A percentile compares a stretch with the other conserved stretches of the same genome.
phyloP scores from a whole-genome alignment of 2,797 vertebrate genomes.

The Pangasius krempfi region DNA sequence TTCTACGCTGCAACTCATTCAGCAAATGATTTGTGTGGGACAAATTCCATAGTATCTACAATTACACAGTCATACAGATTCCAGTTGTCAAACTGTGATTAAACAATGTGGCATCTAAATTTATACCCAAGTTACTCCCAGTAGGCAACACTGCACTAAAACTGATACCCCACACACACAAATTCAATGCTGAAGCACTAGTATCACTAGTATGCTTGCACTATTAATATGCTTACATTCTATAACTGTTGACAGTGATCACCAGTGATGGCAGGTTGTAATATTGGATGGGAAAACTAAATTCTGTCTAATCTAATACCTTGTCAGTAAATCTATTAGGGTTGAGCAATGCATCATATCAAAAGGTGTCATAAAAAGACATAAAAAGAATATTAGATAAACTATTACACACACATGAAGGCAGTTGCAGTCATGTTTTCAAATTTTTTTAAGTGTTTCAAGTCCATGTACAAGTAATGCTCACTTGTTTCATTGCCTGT shows the following conservation, averaged over 20 bases:
- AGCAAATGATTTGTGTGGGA: constrained; percentile 56
- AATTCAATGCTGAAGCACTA: background rate
- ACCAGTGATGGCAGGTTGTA: background rate
- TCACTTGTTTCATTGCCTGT: background rate
- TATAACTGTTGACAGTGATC: background rate
- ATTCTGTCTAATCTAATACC: background rate
- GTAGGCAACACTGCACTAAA: background rate
- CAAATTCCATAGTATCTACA: constrained; percentile 42
- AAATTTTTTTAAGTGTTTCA: background rate
- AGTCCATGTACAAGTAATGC: background rate
- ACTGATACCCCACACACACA: background rate
- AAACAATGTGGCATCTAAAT: background rate
- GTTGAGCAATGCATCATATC: background rate
- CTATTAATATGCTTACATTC: background rate
- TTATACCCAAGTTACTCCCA: background rate
- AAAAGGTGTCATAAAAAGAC: background rate
- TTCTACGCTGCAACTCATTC: constrained; percentile 29
- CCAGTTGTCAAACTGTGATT: constrained; percentile 47
- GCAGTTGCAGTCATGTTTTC: background rate
- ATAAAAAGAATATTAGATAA: background rate
- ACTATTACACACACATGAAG: background rate
- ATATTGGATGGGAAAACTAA: background rate
- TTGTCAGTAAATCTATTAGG: background rate
- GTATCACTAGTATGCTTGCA: background rate
- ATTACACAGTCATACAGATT: constrained; percentile 45